Evolutionary conservation across 1,140 invertebrate species (phyloP).

Genomic region (Diachasmimorpha longicaudata): DNA sequence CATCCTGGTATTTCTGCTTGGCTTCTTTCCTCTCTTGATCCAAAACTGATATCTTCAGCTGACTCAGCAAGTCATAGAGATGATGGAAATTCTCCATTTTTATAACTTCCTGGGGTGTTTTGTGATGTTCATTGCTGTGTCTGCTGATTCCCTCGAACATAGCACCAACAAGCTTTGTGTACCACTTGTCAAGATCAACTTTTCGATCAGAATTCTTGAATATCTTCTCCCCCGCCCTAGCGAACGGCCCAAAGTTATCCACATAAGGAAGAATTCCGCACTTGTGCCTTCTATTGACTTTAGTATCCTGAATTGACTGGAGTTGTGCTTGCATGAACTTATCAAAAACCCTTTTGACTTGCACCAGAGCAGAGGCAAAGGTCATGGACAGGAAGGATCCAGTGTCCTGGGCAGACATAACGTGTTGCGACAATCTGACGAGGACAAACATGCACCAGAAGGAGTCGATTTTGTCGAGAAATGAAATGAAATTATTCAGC

Average conservation of each 20-base stretch:
- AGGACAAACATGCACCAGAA: constrained; percentile 93
- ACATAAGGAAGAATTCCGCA: constrained; percentile 93
- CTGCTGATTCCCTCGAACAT: constrained; percentile 86
- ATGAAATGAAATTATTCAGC: constrained; percentile 81
- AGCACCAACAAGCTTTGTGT: constrained; percentile 81
- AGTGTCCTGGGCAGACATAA: constrained; percentile 88
- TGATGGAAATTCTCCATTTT: constrained; percentile 99
- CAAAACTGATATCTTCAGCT: constrained; percentile 89
- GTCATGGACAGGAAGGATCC: constrained; percentile 91
- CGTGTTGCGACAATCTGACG: constrained; percentile 87
- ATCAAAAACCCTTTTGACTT: constrained; percentile 95
- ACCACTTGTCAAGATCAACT: constrained; percentile 97
- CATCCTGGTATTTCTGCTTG: constrained; percentile 89
- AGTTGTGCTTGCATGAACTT: constrained; percentile 89
- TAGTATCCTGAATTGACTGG: constrained; percentile 81
- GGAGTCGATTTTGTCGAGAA: constrained; percentile 86
- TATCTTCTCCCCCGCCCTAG: constrained; percentile 83
- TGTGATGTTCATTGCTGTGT: constrained; percentile 85
- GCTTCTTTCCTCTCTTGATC: constrained; percentile 90
- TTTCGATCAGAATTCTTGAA: constrained; percentile 87
- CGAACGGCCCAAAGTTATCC: constrained; percentile 88
- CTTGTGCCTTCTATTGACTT: constrained; percentile 75
- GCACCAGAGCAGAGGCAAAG: constrained; percentile 85
- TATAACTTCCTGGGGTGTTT: constrained; percentile 93
- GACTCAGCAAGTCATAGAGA: constrained; percentile 84